Evolutionary conservation across 2,797 vertebrate genomes (phyloP).

Genomic region (Falco peregrinus): DNA sequence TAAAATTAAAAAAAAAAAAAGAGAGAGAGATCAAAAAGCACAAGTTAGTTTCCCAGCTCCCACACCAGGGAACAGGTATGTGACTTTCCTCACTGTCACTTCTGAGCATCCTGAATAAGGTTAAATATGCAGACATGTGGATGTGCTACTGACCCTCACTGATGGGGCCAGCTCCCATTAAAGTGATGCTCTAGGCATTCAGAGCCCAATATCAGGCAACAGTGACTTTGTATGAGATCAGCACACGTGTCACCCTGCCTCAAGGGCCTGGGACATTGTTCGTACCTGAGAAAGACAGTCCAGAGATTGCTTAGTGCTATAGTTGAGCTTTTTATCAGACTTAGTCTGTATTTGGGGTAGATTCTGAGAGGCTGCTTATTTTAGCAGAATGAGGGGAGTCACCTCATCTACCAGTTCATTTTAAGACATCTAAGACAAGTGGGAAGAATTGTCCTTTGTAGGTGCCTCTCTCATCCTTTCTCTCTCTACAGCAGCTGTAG

Average conservation of each 20-base stretch:
- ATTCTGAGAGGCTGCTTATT: neutral
- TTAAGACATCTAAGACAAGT: neutral
- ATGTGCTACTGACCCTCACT: neutral
- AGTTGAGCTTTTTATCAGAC: neutral
- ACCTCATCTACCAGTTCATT: neutral
- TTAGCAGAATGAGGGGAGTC: neutral
- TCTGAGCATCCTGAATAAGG: neutral
- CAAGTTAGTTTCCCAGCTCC: neutral
- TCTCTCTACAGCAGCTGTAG: neutral
- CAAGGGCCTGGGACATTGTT: neutral
- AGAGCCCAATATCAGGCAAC: neutral
- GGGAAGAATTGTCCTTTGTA: neutral
- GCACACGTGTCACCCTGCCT: neutral
- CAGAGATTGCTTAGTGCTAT: neutral
- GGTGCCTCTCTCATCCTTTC: neutral
- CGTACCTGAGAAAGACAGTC: neutral
- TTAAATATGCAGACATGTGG: neutral
- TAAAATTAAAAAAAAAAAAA: neutral
- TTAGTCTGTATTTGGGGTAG: neutral
- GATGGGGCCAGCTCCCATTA: neutral
- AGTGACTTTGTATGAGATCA: neutral
- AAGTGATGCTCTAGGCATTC: neutral
- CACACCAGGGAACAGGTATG: neutral
- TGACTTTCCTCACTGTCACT: neutral
- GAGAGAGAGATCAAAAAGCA: neutral